phyloP scores from a whole-genome alignment of 2,113 vertebrate genomes.

The Psilopogon haemacephalus region DNA sequence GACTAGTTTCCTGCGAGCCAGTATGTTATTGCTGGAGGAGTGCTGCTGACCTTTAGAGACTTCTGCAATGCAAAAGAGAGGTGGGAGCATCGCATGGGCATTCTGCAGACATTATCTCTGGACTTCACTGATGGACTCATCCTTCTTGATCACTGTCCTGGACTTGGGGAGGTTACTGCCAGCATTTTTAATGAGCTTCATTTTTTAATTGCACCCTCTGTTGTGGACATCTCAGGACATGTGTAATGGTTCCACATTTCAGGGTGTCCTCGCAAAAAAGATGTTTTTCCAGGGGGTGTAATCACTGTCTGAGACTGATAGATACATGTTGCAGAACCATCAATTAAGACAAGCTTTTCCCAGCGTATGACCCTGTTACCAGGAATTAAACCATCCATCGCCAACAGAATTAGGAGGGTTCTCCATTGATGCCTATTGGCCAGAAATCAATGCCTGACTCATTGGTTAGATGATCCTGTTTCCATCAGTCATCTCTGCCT shows the following conservation, averaged over 20 bases:
- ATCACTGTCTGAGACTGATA: constrained; percentile 45
- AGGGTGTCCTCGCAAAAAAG: constrained; percentile 26
- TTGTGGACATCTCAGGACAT: background rate
- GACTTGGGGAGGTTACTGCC: constrained; percentile 4
- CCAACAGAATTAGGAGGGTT: constrained; percentile 21
- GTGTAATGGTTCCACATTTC: constrained; percentile 26
- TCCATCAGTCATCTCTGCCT: constrained; percentile 12
- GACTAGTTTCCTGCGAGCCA: background rate
- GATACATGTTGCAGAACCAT: constrained; percentile 5
- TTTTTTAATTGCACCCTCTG: constrained; percentile 42
- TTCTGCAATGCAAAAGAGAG: background rate
- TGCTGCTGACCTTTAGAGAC: background rate
- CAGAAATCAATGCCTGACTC: constrained; percentile 17
- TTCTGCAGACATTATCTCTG: background rate
- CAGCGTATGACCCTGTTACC: constrained; percentile 22
- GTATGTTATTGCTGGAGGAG: background rate
- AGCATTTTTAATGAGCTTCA: constrained; percentile 43
- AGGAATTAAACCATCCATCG: constrained; percentile 21
- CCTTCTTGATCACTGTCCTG: constrained; percentile 8
- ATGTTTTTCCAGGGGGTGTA: constrained; percentile 47
- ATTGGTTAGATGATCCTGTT: constrained; percentile 9
- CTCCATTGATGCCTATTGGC: constrained; percentile 19
- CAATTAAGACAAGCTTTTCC: constrained; percentile 24
- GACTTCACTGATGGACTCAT: background rate
- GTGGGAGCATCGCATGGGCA: background rate